A percentile compares a stretch with the other conserved stretches of the same genome.
Conservation (phyloP, 1,140 invertebrate genomes). For the Glomeris maerens region DNA sequence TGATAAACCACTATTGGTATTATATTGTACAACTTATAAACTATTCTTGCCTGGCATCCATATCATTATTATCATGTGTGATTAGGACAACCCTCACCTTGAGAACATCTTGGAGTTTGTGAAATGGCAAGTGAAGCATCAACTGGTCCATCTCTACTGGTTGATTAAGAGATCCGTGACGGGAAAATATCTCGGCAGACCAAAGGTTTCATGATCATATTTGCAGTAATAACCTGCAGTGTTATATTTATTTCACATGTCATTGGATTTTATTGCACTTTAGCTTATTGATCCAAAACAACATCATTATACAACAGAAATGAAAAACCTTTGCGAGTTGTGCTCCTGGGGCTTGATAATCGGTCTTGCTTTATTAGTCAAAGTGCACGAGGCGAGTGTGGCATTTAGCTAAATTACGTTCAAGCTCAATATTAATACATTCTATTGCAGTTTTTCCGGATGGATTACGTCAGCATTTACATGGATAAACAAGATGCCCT, state of each 20-base stretch:
- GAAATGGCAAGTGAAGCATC: too few relatives aligned
- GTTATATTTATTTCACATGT: too few relatives aligned
- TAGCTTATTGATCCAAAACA: too few relatives aligned
- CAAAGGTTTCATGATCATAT: neutral
- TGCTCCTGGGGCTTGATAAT: constrained; percentile 1
- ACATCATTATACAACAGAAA: too few relatives aligned
- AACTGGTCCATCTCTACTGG: neutral
- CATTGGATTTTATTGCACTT: too few relatives aligned
- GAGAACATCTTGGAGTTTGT: too few relatives aligned
- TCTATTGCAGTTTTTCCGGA: neutral
- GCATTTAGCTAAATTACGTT: neutral
- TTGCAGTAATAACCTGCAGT: too few relatives aligned
- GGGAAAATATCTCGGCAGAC: neutral
- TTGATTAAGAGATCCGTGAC: neutral
- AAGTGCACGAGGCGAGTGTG: neutral
- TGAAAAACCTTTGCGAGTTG: neutral
- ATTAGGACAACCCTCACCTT: too few relatives aligned
- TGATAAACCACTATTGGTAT: neutral
- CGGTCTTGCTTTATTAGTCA: neutral
- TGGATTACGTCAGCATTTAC: neutral
- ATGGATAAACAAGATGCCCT: neutral
- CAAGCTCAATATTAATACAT: neutral
- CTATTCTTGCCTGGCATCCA: too few relatives aligned
- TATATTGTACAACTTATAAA: neutral
- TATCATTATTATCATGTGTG: too few relatives aligned